These are phyloP conservation scores for Lasius platythorax DNA, from an alignment of 2,888 invertebrate genomes.

Conservation along the genomic window DNA sequence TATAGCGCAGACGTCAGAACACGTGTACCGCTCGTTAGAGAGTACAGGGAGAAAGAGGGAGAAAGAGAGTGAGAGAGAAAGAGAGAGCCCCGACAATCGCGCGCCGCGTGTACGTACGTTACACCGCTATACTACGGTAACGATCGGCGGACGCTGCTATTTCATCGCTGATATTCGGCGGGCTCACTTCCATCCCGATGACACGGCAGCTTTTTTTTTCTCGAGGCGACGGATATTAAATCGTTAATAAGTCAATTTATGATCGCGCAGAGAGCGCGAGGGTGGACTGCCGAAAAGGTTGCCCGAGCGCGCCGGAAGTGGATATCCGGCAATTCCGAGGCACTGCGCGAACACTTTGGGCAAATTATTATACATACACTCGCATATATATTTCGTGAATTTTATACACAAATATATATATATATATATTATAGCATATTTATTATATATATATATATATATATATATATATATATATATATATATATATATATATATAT, in stretches of 20 bases:
- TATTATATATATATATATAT: too few species aligned
- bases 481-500: neutral
- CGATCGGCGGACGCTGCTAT: neutral
- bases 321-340: constrained; percentile 28
- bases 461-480: neutral
- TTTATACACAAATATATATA: neutral
- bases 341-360: neutral
- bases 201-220: neutral
- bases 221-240: neutral
- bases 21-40: constrained; percentile 79
- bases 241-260: constrained; percentile 32
- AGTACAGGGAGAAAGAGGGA: constrained; percentile 57
- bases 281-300: constrained; percentile 12
- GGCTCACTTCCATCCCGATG: constrained; percentile 7
- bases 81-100: neutral
- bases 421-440: neutral
- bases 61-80: neutral
- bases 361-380: neutral
- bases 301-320: constrained; percentile 26
- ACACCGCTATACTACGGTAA: constrained; percentile 49
- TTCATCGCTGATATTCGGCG: neutral
- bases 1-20: constrained; percentile 78
- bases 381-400: neutral
- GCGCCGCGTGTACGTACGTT: constrained; percentile 57
- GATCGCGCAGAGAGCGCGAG: constrained; percentile 3